Evolutionary conservation across 2,888 invertebrate genomes (phyloP).

Genomic region (Cephus spinipes): DNA sequence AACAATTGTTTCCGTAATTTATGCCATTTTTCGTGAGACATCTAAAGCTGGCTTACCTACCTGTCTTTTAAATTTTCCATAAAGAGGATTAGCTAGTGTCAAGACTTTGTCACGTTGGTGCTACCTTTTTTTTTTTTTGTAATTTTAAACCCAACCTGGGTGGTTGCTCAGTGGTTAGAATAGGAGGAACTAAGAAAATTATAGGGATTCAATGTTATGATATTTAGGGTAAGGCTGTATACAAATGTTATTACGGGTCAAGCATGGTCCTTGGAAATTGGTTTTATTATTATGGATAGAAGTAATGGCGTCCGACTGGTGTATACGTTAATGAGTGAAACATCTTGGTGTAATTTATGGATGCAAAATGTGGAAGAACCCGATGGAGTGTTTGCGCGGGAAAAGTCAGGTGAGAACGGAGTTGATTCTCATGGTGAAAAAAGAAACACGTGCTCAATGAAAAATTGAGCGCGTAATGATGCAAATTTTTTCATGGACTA

Average conservation of each 20-base stretch:
- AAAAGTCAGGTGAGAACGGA: neutral
- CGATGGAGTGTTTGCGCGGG: neutral
- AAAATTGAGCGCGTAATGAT: neutral
- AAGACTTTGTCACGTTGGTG: neutral
- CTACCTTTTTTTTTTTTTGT: neutral
- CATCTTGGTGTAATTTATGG: neutral
- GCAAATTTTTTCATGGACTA: neutral
- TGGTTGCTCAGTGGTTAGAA: neutral
- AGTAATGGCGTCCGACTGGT: neutral
- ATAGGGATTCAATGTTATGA: neutral
- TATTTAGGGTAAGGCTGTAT: neutral
- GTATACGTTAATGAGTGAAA: neutral
- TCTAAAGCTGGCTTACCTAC: neutral
- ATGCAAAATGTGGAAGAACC: neutral
- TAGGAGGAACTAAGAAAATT: neutral
- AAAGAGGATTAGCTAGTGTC: neutral
- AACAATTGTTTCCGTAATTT: neutral
- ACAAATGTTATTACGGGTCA: neutral
- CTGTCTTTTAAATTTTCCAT: neutral
- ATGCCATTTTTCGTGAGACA: neutral
- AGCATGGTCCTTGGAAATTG: neutral
- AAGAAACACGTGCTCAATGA: neutral
- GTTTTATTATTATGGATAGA: neutral
- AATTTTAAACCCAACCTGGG: neutral
- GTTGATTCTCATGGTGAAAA: neutral